phyloP scores from a whole-genome alignment of 2,113 vertebrate species.

The Holacanthus passer region DNA sequence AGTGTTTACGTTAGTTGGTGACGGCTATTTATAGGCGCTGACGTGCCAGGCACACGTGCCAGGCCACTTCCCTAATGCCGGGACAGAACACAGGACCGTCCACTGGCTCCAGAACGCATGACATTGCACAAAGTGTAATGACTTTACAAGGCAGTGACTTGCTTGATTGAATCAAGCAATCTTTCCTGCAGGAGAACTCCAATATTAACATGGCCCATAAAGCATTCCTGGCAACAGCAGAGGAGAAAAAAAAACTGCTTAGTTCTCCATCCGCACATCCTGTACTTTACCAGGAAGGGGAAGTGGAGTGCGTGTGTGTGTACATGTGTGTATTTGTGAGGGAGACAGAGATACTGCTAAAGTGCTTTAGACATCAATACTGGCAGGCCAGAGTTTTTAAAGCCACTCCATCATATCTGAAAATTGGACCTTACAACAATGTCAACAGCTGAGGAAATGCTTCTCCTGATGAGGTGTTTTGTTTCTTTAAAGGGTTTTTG shows the following conservation, averaged over 20 bases:
- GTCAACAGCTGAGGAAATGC: constrained; percentile 39
- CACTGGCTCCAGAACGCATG: constrained; percentile 72
- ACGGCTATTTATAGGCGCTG: constrained; percentile 77
- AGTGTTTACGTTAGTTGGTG: constrained; percentile 69
- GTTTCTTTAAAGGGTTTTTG: constrained; percentile 2
- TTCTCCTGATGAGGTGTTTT: not conserved
- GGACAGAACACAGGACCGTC: constrained; percentile 43
- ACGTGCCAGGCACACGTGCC: constrained; percentile 57
- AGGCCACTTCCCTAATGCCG: constrained; percentile 56
- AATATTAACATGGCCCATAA: constrained; percentile 77
- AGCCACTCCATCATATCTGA: constrained; percentile 62
- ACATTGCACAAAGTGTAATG: constrained; percentile 82
- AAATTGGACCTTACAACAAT: constrained; percentile 52
- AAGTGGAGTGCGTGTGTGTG: constrained; percentile 50
- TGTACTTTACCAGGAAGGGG: constrained; percentile 77
- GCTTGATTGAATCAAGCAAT: constrained; percentile 79
- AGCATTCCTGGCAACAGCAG: constrained; percentile 77
- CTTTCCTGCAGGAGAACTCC: constrained; percentile 68
- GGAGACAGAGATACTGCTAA: constrained; percentile 65
- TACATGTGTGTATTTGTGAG: constrained; percentile 15
- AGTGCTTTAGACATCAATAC: constrained; percentile 81
- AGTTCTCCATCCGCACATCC: constrained; percentile 75
- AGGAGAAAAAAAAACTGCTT: constrained; percentile 68
- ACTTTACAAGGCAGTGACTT: constrained; percentile 75
- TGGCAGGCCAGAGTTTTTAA: constrained; percentile 63